phyloP scores from a whole-genome alignment of 2,113 vertebrate species.

The Ariopsis seemanni region DNA sequence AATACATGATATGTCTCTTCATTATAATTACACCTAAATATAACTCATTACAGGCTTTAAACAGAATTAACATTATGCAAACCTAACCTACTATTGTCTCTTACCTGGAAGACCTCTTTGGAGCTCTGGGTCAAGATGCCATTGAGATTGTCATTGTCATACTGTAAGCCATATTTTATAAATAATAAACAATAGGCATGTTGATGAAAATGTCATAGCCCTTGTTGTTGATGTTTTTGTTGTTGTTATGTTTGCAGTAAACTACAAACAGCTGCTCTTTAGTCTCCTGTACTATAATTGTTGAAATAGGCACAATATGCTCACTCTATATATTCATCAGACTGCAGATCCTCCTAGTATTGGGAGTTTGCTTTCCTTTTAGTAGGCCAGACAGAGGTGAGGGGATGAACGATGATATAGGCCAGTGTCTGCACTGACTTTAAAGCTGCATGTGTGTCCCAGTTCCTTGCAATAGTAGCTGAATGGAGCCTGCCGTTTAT shows the following conservation, averaged over 20 bases:
- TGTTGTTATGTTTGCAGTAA: background rate
- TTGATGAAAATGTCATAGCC: conserved; percentile 5
- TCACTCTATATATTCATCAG: background rate
- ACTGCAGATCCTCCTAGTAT: conserved; percentile 20
- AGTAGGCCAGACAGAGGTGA: conserved; percentile 47
- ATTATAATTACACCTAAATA: background rate
- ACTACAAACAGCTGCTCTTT: background rate
- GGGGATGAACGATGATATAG: conserved; percentile 44
- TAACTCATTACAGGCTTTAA: background rate
- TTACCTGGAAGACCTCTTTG: background rate
- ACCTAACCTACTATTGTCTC: background rate
- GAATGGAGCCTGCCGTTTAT: conserved; percentile 38
- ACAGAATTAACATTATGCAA: background rate
- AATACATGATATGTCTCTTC: background rate
- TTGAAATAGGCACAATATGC: background rate
- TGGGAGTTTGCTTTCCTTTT: conserved; percentile 33
- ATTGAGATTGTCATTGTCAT: background rate
- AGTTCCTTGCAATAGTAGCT: conserved; percentile 46
- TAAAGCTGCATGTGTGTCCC: conserved; percentile 52
- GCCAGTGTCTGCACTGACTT: conserved; percentile 53
- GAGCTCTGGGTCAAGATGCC: background rate
- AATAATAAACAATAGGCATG: background rate
- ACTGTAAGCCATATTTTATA: background rate
- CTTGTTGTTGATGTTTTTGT: background rate
- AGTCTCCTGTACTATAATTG: background rate